Base-by-base conservation (phyloP, 2,888 invertebrate genomes). In the Tridacna crocea region DNA sequence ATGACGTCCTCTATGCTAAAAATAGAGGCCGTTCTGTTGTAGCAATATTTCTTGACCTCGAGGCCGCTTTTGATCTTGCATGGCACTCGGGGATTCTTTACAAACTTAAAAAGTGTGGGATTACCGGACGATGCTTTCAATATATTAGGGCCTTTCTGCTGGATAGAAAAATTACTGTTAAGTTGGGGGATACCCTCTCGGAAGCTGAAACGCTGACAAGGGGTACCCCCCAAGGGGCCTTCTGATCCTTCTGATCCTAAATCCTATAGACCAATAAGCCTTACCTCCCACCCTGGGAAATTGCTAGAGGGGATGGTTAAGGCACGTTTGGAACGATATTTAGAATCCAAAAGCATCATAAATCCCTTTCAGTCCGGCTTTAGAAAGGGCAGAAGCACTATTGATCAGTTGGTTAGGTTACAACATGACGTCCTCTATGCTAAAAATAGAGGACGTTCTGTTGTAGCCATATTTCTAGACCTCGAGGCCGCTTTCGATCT, bases 251-350 rank as follows among this genome's bases (percentile, higher is more conserved):
- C 46, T 19, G 74, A 74, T n/a, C 70, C 68, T 61, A 75, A 74
- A 48, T 79, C 70, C 3, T 72, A 79, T 46, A 68, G 79, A 51
- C 75, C 72, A 2, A 75, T 75, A 13, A 75, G 75, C 55, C 79
- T 79, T n/a, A 75, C 79, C 19, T 79, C 79, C 4, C 70, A 75
- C 36, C 58, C 75, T 48, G 75, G 70, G 47, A 79, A 79, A 75
- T 66, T 65, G 19, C 36, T 75, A 19, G 65, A 75, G 24, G 47
- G 65, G 17, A 75, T 75, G 65, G 65, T 75, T 17, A 75, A 75
- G 27, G 65, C 48, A 12, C 36, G 75, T n/a, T 26, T 75, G 8
- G 75, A 65, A 22, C 24, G 51, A 4, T 61, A 26, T 22, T 17
- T 75, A 48, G 75, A 75, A 22, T 63, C 65, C 8, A 76, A 68